phyloP scores from a whole-genome alignment of 2,888 invertebrate species.

The Omphaloscelis lunosa region DNA sequence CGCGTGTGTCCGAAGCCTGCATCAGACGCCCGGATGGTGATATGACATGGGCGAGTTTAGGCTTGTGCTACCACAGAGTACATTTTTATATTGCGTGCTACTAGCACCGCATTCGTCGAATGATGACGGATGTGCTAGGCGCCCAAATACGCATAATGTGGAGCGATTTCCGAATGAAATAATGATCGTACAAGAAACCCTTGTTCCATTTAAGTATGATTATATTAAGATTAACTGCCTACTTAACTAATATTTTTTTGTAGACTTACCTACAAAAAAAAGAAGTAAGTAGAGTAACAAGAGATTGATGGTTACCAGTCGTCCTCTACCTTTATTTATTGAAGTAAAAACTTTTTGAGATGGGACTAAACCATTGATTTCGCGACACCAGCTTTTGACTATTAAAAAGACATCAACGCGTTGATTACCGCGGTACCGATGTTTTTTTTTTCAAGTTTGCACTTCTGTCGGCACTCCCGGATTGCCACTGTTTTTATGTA shows the following conservation, averaged over 20 bases:
- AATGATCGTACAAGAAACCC: background rate
- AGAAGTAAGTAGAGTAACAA: background rate
- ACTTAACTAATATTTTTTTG: background rate
- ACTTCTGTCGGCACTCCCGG: too few relatives aligned
- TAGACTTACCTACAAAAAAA: too few relatives aligned
- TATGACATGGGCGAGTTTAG: background rate
- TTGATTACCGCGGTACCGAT: too few relatives aligned
- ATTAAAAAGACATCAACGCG: too few relatives aligned
- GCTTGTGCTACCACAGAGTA: background rate
- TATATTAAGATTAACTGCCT: background rate
- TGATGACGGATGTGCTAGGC: background rate
- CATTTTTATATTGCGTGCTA: too few relatives aligned
- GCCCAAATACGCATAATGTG: background rate
- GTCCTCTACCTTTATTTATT: background rate
- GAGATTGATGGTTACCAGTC: too few relatives aligned
- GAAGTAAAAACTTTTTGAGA: too few relatives aligned
- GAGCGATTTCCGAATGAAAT: background rate
- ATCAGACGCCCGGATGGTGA: background rate
- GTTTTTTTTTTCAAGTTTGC: too few relatives aligned
- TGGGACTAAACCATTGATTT: too few relatives aligned
- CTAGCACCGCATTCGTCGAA: background rate
- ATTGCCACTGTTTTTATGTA: too few relatives aligned
- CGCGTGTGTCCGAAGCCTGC: constrained; percentile 5
- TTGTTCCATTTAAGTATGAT: background rate
- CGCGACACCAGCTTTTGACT: too few relatives aligned